Evolutionary conservation across 2,888 invertebrate genomes (phyloP), one percentile per base, ranked within the genome.

Genomic region (Drosophila peninsularis): DNA sequence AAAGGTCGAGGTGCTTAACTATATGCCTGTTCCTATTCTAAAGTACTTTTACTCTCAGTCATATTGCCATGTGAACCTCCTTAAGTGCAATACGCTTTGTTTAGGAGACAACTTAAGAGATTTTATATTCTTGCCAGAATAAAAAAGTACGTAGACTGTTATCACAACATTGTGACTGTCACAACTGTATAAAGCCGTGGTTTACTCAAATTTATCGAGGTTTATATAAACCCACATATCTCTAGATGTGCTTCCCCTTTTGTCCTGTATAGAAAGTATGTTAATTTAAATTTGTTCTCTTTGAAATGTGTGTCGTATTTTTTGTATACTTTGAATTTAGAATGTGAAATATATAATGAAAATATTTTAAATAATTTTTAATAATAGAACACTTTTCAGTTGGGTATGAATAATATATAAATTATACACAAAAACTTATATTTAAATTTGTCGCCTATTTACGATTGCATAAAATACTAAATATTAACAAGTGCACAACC

Each of bases 101-200:
- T 13, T 17, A 34, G 14, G 17, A 61, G 34, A 56, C 37, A 17
- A 50, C 32, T 17, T 9, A 11, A 44, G 44, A 30, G 36, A 63
- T 44, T 52, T 50, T 56, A 19, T 27, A 37, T 56, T 63, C 64
- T 64, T 64, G 64, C 64, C 64, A 24, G 10, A 52, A 14, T 52
- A 53, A 37, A 63, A 4, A 17, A 32, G 21, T 13, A 17, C 36
- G 27, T 14, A 37, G 56, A 56, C 56, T 56, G 56, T 56, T 56
- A 37, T 45, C 36, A 44, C 42, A 44, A 19, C 42, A 42, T 55
- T 42, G 54, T 42, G 27, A 42, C 42, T 61, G 58, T 37, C 60
- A 30, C 21, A 32, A 61, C 9, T 19, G 14, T 42, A 24, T n/a
- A 32, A 21, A 37, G 19, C 13, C 39, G 19, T 41, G 7, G 30